Percentiles rank a stretch among this genome's conserved stretches.
These are phyloP conservation scores for Pemphredon lugubris DNA, from an alignment of 2,888 invertebrate species.

Conservation along the genomic window DNA sequence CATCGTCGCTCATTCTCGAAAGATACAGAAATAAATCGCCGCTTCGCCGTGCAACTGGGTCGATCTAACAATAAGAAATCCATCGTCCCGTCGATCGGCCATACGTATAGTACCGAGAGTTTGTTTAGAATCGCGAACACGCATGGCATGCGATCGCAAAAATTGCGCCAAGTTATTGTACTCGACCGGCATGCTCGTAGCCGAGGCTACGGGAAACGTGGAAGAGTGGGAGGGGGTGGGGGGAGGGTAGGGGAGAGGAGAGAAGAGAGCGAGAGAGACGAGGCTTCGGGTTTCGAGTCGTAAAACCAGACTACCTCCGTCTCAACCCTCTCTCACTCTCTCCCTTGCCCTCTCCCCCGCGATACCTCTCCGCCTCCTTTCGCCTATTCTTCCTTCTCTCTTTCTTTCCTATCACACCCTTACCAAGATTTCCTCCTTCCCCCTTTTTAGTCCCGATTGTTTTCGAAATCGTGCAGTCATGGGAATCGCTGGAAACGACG, in stretches of 20 bases:
- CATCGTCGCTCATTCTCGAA: background rate
- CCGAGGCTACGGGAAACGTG: conserved; percentile 30
- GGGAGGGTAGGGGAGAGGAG: background rate
- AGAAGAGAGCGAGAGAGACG: conserved; percentile 20
- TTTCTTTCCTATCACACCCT: conserved; percentile 32
- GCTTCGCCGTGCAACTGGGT: background rate
- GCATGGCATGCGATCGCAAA: conserved; percentile 59
- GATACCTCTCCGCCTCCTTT: conserved; percentile 28
- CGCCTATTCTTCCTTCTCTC: conserved; percentile 30
- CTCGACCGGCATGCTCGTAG: conserved; percentile 26
- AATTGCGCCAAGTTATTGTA: conserved; percentile 55
- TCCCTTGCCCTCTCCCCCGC: conserved; percentile 25
- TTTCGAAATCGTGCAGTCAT: conserved; percentile 63
- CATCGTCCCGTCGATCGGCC: background rate
- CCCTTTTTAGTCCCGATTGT: conserved; percentile 50
- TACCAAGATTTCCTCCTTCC: conserved; percentile 48
- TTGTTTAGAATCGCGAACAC: conserved; percentile 63
- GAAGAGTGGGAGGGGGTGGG: background rate
- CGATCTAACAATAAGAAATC: background rate
- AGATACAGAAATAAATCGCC: background rate
- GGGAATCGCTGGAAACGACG: conserved; percentile 53
- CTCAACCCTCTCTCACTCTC: conserved; percentile 40
- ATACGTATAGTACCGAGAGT: conserved; percentile 21
- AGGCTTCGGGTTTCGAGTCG: conserved; percentile 72
- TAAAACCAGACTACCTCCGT: conserved; percentile 69